phyloP scores from a whole-genome alignment of 2,888 invertebrate genomes.

The Amitus sp. region DNA sequence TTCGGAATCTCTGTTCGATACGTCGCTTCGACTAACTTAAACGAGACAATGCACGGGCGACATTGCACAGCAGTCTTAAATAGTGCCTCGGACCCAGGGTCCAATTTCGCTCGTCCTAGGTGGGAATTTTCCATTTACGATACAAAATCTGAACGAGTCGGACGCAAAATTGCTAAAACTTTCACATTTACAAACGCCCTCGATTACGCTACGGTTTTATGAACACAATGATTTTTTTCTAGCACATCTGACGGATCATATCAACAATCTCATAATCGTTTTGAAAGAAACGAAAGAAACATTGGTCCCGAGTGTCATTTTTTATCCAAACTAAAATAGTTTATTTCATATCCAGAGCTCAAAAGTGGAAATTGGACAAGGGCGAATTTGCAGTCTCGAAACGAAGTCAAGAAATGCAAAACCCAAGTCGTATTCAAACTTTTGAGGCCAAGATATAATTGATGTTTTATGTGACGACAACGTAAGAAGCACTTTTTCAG shows the following conservation, averaged over 20 bases:
- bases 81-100: slow-evolving; percentile 17
- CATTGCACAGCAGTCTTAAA: slow-evolving; percentile 37
- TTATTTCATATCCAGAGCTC: background rate
- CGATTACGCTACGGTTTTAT: background rate
- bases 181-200: background rate
- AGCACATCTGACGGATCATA: background rate
- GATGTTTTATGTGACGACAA: no score
- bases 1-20: no score
- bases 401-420: no score
- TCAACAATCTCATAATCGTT: background rate
- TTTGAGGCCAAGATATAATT: no score
- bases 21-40: no score
- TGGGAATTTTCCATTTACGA: slow-evolving; percentile 20
- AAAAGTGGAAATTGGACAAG: no score
- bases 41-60: slow-evolving; percentile 30
- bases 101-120: slow-evolving; percentile 30
- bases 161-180: no score
- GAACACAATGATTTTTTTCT: background rate
- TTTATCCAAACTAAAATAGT: background rate
- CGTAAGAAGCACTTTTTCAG: no score
- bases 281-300: background rate
- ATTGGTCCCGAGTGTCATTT: background rate
- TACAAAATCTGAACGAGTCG: background rate
- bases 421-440: no score
- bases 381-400: no score